Base-by-base conservation (phyloP, 2,113 vertebrate species). In the Aptenodytes forsteri region DNA sequence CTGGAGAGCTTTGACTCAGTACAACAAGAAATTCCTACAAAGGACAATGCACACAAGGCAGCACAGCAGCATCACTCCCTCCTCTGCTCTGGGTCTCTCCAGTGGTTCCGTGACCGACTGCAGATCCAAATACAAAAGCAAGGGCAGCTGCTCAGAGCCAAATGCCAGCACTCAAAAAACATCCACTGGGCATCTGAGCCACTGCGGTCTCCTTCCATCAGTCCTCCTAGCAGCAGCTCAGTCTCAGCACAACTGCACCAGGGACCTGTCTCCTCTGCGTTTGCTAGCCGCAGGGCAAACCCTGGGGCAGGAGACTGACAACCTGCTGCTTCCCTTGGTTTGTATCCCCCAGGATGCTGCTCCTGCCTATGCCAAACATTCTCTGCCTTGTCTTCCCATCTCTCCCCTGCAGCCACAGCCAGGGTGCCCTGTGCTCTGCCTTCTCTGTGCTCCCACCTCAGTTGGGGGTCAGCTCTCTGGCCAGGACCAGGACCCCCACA, bases 311-410 rank as follows among this genome's bases (percentile, higher is more conserved):
- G 9, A 65, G 38, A 58, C 54, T 9, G 21, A 40, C 80, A 87
- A 69, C 14, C 58, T 0, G 0, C 52, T 50, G n/a, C 70, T 64
- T 76, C 61, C 16, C 26, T 52, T 16, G 2, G 12, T 32, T 50
- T 42, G 14, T 15, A 38, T 30, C 8, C 38, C 32, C 11, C 13
- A 54, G 59, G 40, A 89, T 25, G 29, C 73, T 49, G 36, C 19
- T 78, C n/a, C 61, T 64, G 73, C 40, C 62, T 78, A 21, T 1
- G 16, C 61, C 78, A 65, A 79, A 73, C 36, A 18, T 18, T 29
- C 83, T 47, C 62, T 86, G 30, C 46, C 29, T 40, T 42, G 23
- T 49, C 32, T 80, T 70, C 34, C 47, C 47, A 55, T 6, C 52
- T 82, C 56, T 69, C 14, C n/a, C 25, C 12, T 4, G 4, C 22